Conservation (phyloP, 2,888 invertebrate species). For the Leptodirus hochenwartii region DNA sequence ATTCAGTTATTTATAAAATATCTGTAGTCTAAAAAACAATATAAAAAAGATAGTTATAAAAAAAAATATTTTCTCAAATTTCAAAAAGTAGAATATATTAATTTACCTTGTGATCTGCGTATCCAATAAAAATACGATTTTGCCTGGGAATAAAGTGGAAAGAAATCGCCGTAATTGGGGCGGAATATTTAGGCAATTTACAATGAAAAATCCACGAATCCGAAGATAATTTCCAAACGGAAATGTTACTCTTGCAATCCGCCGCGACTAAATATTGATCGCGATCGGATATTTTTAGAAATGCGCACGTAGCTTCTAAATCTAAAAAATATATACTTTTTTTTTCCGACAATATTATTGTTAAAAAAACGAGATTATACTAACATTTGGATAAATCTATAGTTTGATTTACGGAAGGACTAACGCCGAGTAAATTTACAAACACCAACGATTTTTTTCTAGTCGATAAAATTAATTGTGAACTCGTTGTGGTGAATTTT, state of each 20-base stretch:
- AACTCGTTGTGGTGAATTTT: constrained; percentile 26
- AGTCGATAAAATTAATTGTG: constrained; percentile 27
- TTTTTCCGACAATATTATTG: no score
- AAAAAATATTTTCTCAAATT: constrained; percentile 38
- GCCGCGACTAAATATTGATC: constrained; percentile 46
- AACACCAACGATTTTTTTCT: constrained; percentile 25
- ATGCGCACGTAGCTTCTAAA: constrained; percentile 35
- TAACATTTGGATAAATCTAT: no score
- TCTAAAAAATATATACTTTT: constrained; percentile 28
- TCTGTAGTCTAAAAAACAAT: no score
- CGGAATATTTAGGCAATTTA: constrained; percentile 50
- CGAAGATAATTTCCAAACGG: constrained; percentile 35
- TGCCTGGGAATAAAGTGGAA: constrained; percentile 40
- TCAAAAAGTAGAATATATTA: no score
- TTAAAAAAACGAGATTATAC: no score
- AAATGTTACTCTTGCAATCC: constrained; percentile 44
- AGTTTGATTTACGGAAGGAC: no score
- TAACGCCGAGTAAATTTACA: no score
- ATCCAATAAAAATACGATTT: constrained; percentile 46
- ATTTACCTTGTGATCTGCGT: constrained; percentile 61
- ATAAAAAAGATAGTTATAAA: no score
- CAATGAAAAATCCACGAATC: constrained; percentile 31
- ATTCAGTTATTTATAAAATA: no score
- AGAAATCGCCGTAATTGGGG: constrained; percentile 52
- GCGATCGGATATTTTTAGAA: constrained; percentile 32